phyloP scores from a whole-genome alignment of 2,888 invertebrate genomes.

The Tiliacea citrago region DNA sequence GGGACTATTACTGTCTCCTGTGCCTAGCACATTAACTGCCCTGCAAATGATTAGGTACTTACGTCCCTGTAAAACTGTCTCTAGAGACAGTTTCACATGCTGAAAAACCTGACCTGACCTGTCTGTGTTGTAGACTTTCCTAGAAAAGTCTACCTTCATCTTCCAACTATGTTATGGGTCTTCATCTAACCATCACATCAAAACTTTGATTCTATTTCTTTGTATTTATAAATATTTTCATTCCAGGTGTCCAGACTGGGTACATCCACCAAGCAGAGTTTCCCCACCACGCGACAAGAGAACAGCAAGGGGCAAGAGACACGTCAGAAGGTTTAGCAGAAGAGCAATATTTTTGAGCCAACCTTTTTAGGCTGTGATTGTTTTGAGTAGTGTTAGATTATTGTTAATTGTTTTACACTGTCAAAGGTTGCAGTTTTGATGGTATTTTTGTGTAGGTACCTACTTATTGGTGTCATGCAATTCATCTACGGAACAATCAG shows the following conservation, averaged over 20 bases:
- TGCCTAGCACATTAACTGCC: too few relatives aligned
- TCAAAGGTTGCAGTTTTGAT: conserved; percentile 8
- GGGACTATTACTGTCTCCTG: not conserved
- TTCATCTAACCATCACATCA: too few relatives aligned
- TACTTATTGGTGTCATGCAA: conserved; percentile 6
- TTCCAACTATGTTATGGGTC: too few relatives aligned
- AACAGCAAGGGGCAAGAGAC: conserved; percentile 67
- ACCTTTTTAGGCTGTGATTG: conserved; percentile 35
- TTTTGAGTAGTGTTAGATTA: conserved; percentile 14
- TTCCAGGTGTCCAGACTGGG: conserved; percentile 86
- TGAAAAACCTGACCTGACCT: too few relatives aligned
- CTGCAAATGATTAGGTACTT: too few relatives aligned
- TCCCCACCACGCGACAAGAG: conserved; percentile 83
- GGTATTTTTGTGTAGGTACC: not conserved
- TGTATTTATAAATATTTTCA: not conserved
- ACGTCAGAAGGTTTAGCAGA: conserved; percentile 51
- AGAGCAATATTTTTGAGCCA: conserved; percentile 35
- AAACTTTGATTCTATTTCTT: too few relatives aligned
- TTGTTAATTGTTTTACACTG: conserved; percentile 29
- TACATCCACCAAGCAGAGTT: conserved; percentile 75
- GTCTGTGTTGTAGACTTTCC: too few relatives aligned
- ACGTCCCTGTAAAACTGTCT: too few relatives aligned
- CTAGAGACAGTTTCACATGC: too few relatives aligned
- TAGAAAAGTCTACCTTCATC: too few relatives aligned
- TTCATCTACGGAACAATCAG: not conserved